Evolutionary conservation across 2,113 vertebrate genomes (phyloP).

Genomic region (Protomyctophum bolini): DNA sequence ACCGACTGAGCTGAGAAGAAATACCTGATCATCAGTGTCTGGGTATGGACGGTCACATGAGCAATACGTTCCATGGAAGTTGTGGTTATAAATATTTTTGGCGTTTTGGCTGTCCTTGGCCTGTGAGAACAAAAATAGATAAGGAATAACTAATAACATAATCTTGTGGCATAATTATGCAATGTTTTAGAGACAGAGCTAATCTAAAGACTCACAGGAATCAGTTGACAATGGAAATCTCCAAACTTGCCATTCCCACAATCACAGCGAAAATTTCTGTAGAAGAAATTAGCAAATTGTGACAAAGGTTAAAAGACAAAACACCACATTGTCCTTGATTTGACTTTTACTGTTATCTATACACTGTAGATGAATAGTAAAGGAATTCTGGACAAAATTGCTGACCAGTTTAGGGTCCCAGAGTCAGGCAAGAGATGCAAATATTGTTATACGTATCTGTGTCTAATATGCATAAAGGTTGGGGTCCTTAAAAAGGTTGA

Average conservation of each 20-base stretch:
- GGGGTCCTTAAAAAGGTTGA: too few species aligned
- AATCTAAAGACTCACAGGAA: conserved; percentile 78
- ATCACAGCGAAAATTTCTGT: conserved; percentile 94
- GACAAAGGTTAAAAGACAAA: not conserved
- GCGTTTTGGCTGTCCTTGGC: conserved; percentile 84
- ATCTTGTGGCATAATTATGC: not conserved
- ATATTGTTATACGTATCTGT: too few species aligned
- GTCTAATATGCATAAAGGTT: too few species aligned
- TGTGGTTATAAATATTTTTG: conserved; percentile 91
- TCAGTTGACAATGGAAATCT: conserved; percentile 88
- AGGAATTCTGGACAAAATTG: too few species aligned
- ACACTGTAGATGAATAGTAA: too few species aligned
- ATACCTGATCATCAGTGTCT: conserved; percentile 90
- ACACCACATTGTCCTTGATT: not conserved
- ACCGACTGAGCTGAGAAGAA: too few species aligned
- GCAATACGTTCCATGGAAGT: conserved; percentile 92
- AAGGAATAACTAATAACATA: not conserved
- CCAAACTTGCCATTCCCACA: conserved; percentile 95
- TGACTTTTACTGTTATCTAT: too few species aligned
- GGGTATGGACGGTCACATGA: conserved; percentile 94
- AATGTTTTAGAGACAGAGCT: not conserved
- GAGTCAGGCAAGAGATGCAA: too few species aligned
- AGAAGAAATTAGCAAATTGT: not conserved
- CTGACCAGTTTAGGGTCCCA: too few species aligned
- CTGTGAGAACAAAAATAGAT: conserved; percentile 68